Evolutionary conservation across 2,113 vertebrate species (phyloP).

Genomic region (Myxocyprinus asiaticus): DNA sequence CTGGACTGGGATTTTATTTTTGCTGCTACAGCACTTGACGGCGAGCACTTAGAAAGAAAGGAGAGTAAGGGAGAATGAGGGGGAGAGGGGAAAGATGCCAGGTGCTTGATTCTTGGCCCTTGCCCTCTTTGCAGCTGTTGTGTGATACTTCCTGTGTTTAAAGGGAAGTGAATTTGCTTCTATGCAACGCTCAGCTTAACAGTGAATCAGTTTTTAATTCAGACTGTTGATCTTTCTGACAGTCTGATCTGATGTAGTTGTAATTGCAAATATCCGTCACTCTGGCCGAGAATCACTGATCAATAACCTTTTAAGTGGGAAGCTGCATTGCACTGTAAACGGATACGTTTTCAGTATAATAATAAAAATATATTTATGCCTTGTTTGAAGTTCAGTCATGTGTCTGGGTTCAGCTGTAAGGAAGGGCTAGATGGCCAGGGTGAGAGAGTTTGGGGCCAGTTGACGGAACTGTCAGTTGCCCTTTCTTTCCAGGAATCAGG

Average conservation of each 20-base stretch:
- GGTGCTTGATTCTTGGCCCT: conserved; percentile 53
- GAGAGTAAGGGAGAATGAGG: conserved; percentile 31
- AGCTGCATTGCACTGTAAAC: too few species aligned
- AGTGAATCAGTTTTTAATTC: conserved; percentile 45
- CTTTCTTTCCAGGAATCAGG: too few species aligned
- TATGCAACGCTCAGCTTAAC: conserved; percentile 34
- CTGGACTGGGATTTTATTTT: conserved; percentile 68
- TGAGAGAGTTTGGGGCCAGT: too few species aligned
- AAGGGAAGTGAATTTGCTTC: conserved; percentile 46
- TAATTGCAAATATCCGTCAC: neutral
- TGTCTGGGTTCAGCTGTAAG: too few species aligned
- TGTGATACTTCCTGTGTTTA: conserved; percentile 63
- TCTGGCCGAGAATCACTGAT: neutral
- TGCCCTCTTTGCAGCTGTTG: conserved; percentile 65
- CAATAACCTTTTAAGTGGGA: neutral
- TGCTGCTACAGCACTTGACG: conserved; percentile 54
- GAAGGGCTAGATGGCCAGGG: too few species aligned
- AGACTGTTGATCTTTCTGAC: conserved; percentile 23
- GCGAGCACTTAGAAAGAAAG: conserved; percentile 30
- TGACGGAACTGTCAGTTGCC: too few species aligned
- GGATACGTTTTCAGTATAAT: too few species aligned
- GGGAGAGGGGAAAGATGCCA: conserved; percentile 21
- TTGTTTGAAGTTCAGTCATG: too few species aligned
- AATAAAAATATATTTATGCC: too few species aligned
- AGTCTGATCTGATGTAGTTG: neutral